These are phyloP conservation scores for Myiozetetes cayanensis DNA, from an alignment of 2,113 vertebrate genomes.

Conservation along the genomic window DNA sequence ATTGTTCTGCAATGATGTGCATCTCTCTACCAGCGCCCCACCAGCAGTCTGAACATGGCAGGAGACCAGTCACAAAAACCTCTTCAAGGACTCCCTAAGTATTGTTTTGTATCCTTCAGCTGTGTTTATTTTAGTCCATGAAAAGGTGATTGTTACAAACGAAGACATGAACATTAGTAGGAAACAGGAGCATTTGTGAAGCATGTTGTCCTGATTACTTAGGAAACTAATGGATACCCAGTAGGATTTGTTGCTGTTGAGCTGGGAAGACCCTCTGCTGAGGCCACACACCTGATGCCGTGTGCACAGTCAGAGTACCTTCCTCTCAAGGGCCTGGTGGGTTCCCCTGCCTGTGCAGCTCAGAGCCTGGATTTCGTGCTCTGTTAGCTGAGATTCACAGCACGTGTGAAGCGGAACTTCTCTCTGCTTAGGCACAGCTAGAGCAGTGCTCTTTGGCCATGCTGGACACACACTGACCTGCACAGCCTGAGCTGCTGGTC, in stretches of 20 bases:
- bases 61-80: rapidly evolving
- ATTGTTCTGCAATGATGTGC: no score
- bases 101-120: neutral
- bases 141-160: neutral
- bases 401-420: neutral
- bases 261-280: neutral
- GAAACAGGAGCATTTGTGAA: neutral
- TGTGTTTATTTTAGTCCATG: conserved; percentile 17
- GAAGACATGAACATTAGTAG: neutral
- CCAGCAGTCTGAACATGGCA: neutral
- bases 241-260: neutral
- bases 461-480: neutral
- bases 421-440: neutral
- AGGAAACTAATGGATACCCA: rapidly evolving
- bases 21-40: neutral
- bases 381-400: rapidly evolving
- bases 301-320: neutral
- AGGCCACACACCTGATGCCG: neutral
- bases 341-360: neutral
- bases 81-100: neutral
- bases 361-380: neutral
- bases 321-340: neutral
- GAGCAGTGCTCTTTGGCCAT: neutral
- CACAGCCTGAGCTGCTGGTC: neutral
- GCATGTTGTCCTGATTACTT: rapidly evolving